Evolutionary conservation across 2,113 vertebrate species (phyloP).

Genomic region (Arvicanthis niloticus): DNA sequence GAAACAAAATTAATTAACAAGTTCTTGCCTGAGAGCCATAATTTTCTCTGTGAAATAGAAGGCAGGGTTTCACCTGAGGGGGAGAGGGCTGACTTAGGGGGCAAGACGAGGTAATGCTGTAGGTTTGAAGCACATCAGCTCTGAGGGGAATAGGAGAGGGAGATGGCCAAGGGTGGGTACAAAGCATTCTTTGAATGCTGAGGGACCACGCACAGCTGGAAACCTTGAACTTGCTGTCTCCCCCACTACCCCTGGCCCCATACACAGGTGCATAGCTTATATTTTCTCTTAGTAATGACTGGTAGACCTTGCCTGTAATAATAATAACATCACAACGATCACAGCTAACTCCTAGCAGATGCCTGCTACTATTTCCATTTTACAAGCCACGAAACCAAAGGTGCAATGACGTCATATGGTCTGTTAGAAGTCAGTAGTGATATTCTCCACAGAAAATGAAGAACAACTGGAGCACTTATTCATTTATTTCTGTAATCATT

Average conservation of each 20-base stretch:
- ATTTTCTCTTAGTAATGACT: too few species aligned
- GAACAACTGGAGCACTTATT: not conserved
- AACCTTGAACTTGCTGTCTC: not conserved
- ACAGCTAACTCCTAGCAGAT: not conserved
- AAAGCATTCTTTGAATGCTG: not conserved
- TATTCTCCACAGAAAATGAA: not conserved
- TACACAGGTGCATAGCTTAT: rapidly evolving
- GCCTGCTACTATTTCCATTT: not conserved
- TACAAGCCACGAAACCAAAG: constrained; percentile 22
- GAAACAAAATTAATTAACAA: constrained; percentile 78
- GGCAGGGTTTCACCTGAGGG: constrained; percentile 38
- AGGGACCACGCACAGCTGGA: not conserved
- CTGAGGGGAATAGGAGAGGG: not conserved
- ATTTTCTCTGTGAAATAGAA: constrained; percentile 58
- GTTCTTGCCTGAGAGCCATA: constrained; percentile 54
- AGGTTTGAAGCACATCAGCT: not conserved
- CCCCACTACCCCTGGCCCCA: rapidly evolving
- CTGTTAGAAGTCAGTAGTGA: not conserved
- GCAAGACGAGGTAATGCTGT: not conserved
- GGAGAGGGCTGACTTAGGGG: constrained; percentile 3
- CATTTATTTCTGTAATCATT: not conserved
- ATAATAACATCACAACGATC: not conserved
- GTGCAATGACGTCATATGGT: not conserved
- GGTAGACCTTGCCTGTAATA: not conserved
- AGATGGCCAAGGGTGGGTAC: not conserved